Evolutionary conservation across 2,888 invertebrate genomes (phyloP).

Genomic region (Aromia moschata): DNA sequence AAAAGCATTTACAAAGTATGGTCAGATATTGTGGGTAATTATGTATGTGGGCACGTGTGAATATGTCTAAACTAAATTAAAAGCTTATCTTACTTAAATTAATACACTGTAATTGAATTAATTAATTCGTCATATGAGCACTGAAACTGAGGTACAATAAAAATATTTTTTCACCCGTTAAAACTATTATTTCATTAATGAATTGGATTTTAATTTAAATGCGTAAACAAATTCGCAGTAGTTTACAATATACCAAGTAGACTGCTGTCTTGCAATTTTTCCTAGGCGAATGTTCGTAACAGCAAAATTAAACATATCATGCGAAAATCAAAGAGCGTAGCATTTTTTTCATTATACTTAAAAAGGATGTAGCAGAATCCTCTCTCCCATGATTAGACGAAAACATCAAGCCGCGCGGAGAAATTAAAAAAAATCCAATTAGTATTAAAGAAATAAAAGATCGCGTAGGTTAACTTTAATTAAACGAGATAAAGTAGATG

Average conservation of each 20-base stretch:
- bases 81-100: too few species aligned
- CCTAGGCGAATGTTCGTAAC: neutral
- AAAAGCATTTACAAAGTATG: too few species aligned
- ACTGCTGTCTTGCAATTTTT: conserved; percentile 7
- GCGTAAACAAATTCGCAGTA: conserved; percentile 7
- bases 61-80: too few species aligned
- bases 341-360: neutral
- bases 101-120: too few species aligned
- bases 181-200: conserved; percentile 3
- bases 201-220: conserved; percentile 6
- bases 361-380: too few species aligned
- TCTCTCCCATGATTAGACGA: too few species aligned
- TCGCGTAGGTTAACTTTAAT: conserved; percentile 41
- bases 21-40: too few species aligned
- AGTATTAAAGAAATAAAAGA: conserved; percentile 23
- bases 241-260: conserved; percentile 24
- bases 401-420: too few species aligned
- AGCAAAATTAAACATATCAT: neutral
- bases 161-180: too few species aligned
- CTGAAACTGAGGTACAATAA: too few species aligned
- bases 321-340: neutral
- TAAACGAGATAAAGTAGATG: conserved; percentile 43
- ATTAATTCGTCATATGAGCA: too few species aligned
- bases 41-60: too few species aligned
- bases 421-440: conserved; percentile 12